Evolutionary conservation across 2,113 vertebrate genomes (phyloP).

Genomic region (Azemiops feae): DNA sequence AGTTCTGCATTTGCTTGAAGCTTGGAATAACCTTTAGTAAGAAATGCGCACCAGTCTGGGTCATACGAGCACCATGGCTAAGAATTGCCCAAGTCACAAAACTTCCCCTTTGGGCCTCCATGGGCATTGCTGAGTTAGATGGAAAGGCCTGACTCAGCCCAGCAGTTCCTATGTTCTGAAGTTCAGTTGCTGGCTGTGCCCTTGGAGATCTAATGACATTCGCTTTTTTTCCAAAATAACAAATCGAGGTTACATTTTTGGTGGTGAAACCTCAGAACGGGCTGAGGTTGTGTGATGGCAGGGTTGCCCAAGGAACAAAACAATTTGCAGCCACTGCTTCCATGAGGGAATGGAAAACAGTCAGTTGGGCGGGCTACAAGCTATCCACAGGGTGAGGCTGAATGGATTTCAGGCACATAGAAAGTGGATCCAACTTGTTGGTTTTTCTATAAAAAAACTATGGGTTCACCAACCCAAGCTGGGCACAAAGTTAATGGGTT

Average conservation of each 20-base stretch:
- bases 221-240: neutral
- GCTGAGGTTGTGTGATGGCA: neutral
- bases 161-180: too few species aligned
- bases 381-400: neutral
- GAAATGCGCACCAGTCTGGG: neutral
- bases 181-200: neutral
- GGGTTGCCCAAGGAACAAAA: neutral
- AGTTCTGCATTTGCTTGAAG: neutral
- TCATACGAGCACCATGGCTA: too few species aligned
- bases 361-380: neutral
- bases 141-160: conserved; percentile 3
- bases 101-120: neutral
- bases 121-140: neutral
- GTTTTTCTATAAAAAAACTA: neutral
- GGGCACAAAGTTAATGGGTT: neutral
- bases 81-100: neutral
- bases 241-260: too few species aligned
- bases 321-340: neutral
- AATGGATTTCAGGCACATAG: neutral
- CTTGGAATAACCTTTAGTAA: neutral
- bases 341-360: neutral
- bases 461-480: neutral
- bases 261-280: neutral
- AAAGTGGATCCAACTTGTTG: neutral
- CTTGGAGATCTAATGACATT: neutral